Percentiles rank a stretch among this genome's conserved stretches.
These are phyloP conservation scores for Grallaria varia DNA, from an alignment of 2,113 vertebrate species.

Conservation along the genomic window DNA sequence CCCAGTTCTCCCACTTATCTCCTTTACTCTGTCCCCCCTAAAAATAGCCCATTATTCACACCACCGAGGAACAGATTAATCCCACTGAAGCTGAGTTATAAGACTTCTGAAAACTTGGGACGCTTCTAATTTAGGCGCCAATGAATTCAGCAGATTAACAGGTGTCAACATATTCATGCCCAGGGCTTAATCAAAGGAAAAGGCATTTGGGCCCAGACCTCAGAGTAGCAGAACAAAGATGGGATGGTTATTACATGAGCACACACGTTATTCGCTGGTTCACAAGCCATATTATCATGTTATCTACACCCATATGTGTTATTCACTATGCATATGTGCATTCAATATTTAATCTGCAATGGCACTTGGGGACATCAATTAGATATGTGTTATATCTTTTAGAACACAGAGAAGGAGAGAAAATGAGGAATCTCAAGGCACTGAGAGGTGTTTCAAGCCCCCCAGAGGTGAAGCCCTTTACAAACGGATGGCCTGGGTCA, in stretches of 20 bases:
- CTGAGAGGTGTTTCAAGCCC: background rate
- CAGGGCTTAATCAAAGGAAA: background rate
- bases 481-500: background rate
- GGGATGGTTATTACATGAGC: background rate
- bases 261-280: background rate
- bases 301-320: background rate
- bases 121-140: background rate
- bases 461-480: background rate
- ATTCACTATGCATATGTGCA: background rate
- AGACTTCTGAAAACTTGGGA: background rate
- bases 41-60: background rate
- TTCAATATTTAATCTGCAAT: background rate
- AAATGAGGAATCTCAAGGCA: background rate
- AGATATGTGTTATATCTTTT: background rate
- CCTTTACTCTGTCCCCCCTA: background rate
- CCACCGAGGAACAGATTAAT: background rate
- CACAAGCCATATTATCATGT: background rate
- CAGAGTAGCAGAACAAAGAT: background rate
- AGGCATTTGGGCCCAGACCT: background rate
- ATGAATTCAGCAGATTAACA: background rate
- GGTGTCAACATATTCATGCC: background rate
- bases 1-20: background rate
- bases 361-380: background rate
- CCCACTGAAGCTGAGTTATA: background rate
- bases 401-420: background rate